Percentiles rank a stretch among this genome's conserved stretches.
Evolutionary conservation across 2,797 vertebrate genomes (phyloP).

Genomic region (Sandelia bainsii): DNA sequence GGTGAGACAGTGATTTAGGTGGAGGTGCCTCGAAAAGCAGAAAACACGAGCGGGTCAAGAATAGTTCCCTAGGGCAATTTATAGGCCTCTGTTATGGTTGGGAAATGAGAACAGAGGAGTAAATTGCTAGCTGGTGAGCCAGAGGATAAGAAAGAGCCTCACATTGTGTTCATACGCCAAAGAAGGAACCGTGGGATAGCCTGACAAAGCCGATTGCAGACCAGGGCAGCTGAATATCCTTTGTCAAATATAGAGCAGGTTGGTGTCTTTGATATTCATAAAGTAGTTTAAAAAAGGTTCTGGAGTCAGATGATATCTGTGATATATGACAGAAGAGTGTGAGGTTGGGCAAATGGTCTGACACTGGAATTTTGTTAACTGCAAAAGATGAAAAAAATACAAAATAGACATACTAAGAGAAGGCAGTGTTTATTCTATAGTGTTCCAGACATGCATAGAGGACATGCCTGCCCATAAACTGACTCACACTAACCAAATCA

Average conservation of each 20-base stretch:
- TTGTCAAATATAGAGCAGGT: constrained; percentile 36
- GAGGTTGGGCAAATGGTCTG: constrained; percentile 30
- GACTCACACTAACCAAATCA: constrained; percentile 23
- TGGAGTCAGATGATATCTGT: constrained; percentile 49
- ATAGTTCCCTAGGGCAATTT: constrained; percentile 68
- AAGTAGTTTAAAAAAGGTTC: constrained; percentile 41
- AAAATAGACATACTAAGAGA: background rate
- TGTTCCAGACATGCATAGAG: background rate
- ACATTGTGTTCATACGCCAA: constrained; percentile 39
- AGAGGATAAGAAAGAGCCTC: constrained; percentile 49
- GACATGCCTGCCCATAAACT: background rate
- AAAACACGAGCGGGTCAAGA: constrained; percentile 65
- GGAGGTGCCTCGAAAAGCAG: constrained; percentile 52
- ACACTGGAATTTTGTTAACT: constrained; percentile 38
- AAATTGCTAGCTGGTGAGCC: constrained; percentile 60
- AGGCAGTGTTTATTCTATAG: background rate
- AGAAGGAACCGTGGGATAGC: constrained; percentile 53
- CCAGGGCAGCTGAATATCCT: constrained; percentile 47
- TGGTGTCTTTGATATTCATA: constrained; percentile 67
- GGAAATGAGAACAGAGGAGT: constrained; percentile 68
- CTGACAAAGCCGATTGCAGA: constrained; percentile 50
- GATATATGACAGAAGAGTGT: constrained; percentile 48
- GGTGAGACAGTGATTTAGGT: constrained; percentile 66
- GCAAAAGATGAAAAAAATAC: constrained; percentile 11
- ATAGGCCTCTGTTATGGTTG: constrained; percentile 67